These are phyloP conservation scores for Gortyna flavago DNA, from an alignment of 2,888 invertebrate genomes.

Conservation along the genomic window DNA sequence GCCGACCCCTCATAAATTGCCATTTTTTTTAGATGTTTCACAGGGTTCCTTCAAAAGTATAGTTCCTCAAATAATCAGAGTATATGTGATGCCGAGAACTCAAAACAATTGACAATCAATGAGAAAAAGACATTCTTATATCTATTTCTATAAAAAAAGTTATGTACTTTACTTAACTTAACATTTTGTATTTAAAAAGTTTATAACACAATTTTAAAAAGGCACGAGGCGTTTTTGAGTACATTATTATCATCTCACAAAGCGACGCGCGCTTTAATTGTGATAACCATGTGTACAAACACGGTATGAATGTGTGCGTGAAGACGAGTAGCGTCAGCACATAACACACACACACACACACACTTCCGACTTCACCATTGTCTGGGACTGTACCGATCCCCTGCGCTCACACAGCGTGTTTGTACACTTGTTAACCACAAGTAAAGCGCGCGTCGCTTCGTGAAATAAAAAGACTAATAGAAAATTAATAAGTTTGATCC, in stretches of 20 bases:
- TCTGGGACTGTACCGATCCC: not conserved
- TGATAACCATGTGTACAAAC: not conserved
- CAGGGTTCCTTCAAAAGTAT: not conserved
- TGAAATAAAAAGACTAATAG: not conserved
- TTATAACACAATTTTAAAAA: not conserved
- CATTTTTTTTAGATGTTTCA: not conserved
- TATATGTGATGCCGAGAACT: conserved; percentile 3
- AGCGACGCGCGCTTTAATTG: not conserved
- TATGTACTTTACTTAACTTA: conserved; percentile 9
- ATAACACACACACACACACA: not conserved
- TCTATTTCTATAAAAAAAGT: not conserved
- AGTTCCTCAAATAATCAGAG: conserved; percentile 8
- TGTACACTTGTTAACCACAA: not conserved
- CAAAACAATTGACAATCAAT: not conserved
- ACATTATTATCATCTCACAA: not conserved
- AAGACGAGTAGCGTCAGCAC: not conserved
- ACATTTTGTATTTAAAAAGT: not conserved
- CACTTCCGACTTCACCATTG: not conserved
- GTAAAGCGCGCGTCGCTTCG: not conserved
- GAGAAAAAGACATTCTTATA: not conserved
- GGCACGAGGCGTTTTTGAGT: not conserved
- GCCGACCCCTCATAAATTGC: too few species aligned
- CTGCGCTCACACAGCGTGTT: not conserved
- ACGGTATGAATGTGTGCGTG: not conserved
- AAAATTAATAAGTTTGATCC: not conserved